Evolutionary conservation across 2,113 vertebrate genomes (phyloP).

Genomic region (Cariama cristata): DNA sequence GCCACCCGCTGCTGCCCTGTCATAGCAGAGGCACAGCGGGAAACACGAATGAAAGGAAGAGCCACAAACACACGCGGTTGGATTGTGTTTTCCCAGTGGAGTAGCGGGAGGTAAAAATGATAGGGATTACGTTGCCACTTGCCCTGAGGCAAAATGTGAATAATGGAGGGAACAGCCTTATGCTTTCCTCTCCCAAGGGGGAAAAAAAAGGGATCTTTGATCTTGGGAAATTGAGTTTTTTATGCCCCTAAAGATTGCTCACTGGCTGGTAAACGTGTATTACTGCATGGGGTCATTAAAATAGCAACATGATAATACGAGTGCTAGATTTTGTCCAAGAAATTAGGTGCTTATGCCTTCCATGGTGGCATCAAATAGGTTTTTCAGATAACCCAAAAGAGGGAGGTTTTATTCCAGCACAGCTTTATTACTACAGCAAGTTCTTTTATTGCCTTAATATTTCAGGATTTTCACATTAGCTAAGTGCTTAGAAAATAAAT

Average conservation of each 20-base stretch:
- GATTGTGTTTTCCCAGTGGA: constrained; percentile 58
- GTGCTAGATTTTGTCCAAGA: neutral
- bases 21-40: constrained; percentile 56
- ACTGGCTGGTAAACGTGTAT: neutral
- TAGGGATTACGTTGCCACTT: constrained; percentile 60
- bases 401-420: neutral
- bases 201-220: constrained; percentile 8
- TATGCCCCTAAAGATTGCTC: neutral
- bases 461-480: neutral
- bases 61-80: constrained; percentile 33
- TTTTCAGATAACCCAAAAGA: neutral
- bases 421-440: neutral
- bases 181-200: constrained; percentile 28
- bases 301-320: neutral
- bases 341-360: neutral
- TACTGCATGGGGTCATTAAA: neutral
- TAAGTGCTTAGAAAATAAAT: neutral
- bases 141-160: constrained; percentile 66
- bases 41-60: constrained; percentile 59
- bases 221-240: constrained; percentile 22
- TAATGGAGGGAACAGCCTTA: constrained; percentile 55
- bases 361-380: neutral
- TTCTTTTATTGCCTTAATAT: neutral
- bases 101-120: constrained; percentile 54
- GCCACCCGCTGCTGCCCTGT: constrained; percentile 40